Evolutionary conservation across 2,797 vertebrate genomes (phyloP), one percentile per base, ranked within the genome.

Genomic region (Lepus oiostolus): DNA sequence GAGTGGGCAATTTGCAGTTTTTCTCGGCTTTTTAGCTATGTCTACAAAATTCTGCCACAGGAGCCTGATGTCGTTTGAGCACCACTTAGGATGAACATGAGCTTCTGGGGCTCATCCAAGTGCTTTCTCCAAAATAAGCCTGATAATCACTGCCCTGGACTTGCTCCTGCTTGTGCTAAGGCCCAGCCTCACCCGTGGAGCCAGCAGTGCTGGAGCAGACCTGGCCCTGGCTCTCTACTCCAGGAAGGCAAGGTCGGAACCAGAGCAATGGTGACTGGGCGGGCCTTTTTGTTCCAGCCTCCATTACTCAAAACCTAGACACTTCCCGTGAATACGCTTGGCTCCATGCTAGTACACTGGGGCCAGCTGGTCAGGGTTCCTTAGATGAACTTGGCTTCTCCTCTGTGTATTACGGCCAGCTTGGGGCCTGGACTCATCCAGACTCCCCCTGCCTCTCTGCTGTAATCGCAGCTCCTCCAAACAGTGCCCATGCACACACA

Each of bases 21-120:
- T 82, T 54, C 72, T 93, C 50, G 58, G 32, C 30, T 67, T 52
- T 35, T 35, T 60, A 86, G 82, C 85, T 83, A 19, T 88, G 93
- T 93, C 91, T 83, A 85, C 26, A 80, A 30, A 88, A 50, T 87
- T 71, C 85, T 86, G 75, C 76, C 60, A 74, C 13, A 35, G 16
- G 5, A 8, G 11, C 86, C 38, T 32, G 22, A 50, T 54, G 19
- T 19, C 74, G 52, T 79, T 12, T 92, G 70, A 93, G 67, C 26
- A 72, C 5, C 35, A 1, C 65, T 62, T 76, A 30, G 70, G 38
- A 72, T n/a, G 22, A 90, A 75, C 50, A 24, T 60, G n/a, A 5
- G 28, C 32, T 84, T 74, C 88, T 71, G 70, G 74, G 76, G 38
- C 19, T 65, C 67, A 13, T 32, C 50, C 88, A 82, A 28, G 63